A percentile compares a stretch with the other conserved stretches of the same genome.
Evolutionary conservation across 2,888 invertebrate species (phyloP).

Genomic region (Meteorus cinctellus): DNA sequence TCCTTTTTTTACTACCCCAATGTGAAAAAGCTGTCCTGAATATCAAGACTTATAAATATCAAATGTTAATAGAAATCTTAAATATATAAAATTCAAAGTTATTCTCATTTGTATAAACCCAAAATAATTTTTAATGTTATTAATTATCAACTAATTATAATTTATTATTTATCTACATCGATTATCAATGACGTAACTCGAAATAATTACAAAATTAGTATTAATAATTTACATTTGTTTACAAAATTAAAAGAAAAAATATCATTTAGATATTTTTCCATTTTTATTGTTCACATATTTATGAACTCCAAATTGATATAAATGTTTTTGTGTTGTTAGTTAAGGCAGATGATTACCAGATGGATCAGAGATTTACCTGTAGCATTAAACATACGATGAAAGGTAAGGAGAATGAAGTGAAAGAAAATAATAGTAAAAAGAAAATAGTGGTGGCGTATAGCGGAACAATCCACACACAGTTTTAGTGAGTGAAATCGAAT

Average conservation of each 20-base stretch:
- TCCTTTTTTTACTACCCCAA: neutral
- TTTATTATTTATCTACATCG: neutral
- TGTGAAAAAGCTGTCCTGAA: neutral
- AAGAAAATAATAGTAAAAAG: neutral
- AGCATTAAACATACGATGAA: slow-evolving; percentile 5
- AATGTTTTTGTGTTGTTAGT: neutral
- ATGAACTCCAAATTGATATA: neutral
- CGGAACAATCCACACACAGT: neutral
- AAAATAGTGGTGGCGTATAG: neutral
- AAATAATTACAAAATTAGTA: slow-evolving; percentile 13
- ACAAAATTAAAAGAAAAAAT: neutral
- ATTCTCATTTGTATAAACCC: no score
- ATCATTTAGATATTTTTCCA: neutral
- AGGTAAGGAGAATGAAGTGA: neutral
- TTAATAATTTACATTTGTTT: slow-evolving; percentile 27
- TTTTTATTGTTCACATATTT: neutral
- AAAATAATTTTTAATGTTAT: no score
- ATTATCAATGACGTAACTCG: neutral
- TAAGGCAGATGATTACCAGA: neutral
- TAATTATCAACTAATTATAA: neutral
- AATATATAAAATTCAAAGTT: neutral
- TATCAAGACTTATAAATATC: neutral
- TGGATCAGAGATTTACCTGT: neutral
- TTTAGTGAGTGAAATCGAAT: slow-evolving; percentile 24
- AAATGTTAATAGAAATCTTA: neutral